Conservation (phyloP, 1,140 invertebrate species). For the Leptinotarsa undecemlineata region DNA sequence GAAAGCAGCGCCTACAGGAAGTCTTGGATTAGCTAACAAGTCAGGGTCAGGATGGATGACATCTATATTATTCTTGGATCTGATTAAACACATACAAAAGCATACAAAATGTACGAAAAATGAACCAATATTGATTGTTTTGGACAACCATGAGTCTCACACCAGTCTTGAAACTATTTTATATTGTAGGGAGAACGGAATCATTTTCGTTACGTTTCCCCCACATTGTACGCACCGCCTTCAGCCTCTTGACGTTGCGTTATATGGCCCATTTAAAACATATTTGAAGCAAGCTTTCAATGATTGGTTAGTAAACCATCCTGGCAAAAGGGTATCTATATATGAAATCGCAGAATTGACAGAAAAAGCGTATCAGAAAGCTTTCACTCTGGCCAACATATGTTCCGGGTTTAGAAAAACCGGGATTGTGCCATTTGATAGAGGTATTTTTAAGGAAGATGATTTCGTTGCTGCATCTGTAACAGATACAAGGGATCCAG, state of each 20-base stretch:
- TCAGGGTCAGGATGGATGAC: slow-evolving; percentile 56
- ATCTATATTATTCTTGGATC: not conserved
- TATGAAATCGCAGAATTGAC: slow-evolving; percentile 49
- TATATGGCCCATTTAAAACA: slow-evolving; percentile 48
- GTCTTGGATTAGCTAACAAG: slow-evolving; percentile 52
- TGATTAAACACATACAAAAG: not conserved
- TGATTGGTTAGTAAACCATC: slow-evolving; percentile 27
- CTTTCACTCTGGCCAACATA: slow-evolving; percentile 47
- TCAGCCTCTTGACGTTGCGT: slow-evolving; percentile 52
- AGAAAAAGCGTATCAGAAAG: slow-evolving; percentile 49
- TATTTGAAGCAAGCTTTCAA: slow-evolving; percentile 53
- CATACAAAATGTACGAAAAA: slow-evolving; percentile 33
- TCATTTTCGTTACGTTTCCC: slow-evolving; percentile 49
- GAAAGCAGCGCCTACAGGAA: slow-evolving; percentile 48
- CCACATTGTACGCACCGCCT: slow-evolving; percentile 53
- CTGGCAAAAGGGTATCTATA: slow-evolving; percentile 43
- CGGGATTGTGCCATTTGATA: slow-evolving; percentile 48
- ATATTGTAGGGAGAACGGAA: slow-evolving; percentile 50
- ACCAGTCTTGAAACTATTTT: slow-evolving; percentile 36
- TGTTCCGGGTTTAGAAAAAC: slow-evolving; percentile 29
- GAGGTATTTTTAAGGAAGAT: slow-evolving; percentile 43
- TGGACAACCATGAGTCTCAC: slow-evolving; percentile 56
- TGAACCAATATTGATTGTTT: slow-evolving; percentile 50
- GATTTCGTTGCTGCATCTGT: slow-evolving; percentile 23
- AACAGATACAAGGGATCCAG: slow-evolving; percentile 13